Evolutionary conservation across 2,113 vertebrate genomes (phyloP).

Genomic region (Cyprinodon tularosa): DNA sequence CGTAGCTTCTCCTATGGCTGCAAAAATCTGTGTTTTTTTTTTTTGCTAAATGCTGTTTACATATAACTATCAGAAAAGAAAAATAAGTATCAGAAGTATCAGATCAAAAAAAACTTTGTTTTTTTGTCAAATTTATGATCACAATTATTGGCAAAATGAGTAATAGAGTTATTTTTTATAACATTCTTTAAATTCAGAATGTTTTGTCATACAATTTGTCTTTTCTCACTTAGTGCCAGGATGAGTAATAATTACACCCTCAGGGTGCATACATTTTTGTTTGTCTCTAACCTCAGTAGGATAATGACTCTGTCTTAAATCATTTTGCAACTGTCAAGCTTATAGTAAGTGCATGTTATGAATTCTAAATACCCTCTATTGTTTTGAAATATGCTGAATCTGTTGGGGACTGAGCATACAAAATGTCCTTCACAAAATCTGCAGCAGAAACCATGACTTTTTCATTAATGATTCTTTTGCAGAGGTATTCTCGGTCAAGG

Average conservation of each 20-base stretch:
- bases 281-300: neutral
- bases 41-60: conserved; percentile 21
- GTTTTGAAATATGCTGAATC: neutral
- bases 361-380: neutral
- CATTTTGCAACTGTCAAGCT: neutral
- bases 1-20: conserved; percentile 51
- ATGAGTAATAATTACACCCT: neutral
- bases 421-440: neutral
- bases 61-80: conserved; percentile 12
- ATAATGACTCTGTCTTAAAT: neutral
- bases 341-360: neutral
- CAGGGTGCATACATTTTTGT: neutral
- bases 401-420: neutral
- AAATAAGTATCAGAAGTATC: no score
- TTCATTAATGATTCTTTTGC: neutral
- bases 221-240: conserved; percentile 13
- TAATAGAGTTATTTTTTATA: no score
- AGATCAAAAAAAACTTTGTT: no score
- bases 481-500: neutral
- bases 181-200: no score
- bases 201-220: neutral
- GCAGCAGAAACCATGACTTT: neutral
- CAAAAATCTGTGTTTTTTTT: neutral
- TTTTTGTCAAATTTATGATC: no score
- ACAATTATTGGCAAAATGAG: no score